These are phyloP conservation scores for Epiblema foenella DNA, from an alignment of 2,888 invertebrate genomes.

Conservation along the genomic window DNA sequence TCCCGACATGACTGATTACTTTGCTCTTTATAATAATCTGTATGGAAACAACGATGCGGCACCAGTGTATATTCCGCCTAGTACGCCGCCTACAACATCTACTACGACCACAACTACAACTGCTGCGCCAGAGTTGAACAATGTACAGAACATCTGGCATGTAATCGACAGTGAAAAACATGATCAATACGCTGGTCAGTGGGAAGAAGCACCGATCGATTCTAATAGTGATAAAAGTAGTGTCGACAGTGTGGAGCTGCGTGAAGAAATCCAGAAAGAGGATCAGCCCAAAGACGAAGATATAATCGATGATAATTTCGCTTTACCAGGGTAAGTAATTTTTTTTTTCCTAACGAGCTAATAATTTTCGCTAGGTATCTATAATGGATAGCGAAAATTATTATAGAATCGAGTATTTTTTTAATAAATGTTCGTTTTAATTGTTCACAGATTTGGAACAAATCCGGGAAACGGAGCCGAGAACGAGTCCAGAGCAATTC, in stretches of 20 bases:
- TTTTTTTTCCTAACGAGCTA: slow-evolving; percentile 19
- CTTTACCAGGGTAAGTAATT: slow-evolving; percentile 72
- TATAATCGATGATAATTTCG: slow-evolving; percentile 68
- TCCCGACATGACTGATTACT: slow-evolving; percentile 66
- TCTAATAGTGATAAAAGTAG: slow-evolving; percentile 49
- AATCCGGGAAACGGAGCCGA: slow-evolving; percentile 74
- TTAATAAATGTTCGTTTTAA: slow-evolving; percentile 12
- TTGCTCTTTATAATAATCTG: slow-evolving; percentile 66
- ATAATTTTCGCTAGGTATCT: no score
- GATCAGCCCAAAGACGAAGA: slow-evolving; percentile 47
- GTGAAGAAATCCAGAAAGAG: slow-evolving; percentile 45
- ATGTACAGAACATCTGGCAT: slow-evolving; percentile 78
- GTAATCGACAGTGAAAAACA: slow-evolving; percentile 76
- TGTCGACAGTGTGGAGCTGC: slow-evolving; percentile 41
- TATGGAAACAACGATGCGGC: slow-evolving; percentile 56
- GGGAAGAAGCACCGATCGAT: slow-evolving; percentile 67
- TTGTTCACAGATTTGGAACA: slow-evolving; percentile 69
- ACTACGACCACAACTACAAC: slow-evolving; percentile 55
- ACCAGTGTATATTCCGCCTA: slow-evolving; percentile 62
- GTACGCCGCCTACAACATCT: slow-evolving; percentile 44
- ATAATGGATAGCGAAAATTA: background rate
- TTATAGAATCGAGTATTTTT: background rate
- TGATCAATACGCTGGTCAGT: slow-evolving; percentile 63
- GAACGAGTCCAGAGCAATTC: slow-evolving; percentile 79
- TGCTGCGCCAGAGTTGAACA: slow-evolving; percentile 57